Percentiles rank a stretch among this genome's conserved stretches.
These are phyloP conservation scores for Eucidaris tribuloides DNA, from an alignment of 35 echinoderm and acorn worm species.

Conservation along the genomic window DNA sequence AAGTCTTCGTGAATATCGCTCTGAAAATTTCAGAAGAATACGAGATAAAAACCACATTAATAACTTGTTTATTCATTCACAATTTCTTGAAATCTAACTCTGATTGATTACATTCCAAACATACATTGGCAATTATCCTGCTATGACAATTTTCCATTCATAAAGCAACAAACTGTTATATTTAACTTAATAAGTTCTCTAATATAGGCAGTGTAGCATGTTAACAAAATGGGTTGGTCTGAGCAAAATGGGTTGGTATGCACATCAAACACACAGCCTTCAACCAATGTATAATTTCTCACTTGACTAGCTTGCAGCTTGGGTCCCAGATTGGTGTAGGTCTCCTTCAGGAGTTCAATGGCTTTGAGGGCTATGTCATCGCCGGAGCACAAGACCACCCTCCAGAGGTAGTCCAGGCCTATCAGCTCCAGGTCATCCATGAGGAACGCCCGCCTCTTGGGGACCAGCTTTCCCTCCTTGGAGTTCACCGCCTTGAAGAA, in stretches of 20 bases:
- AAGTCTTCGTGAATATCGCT: constrained; percentile 99
- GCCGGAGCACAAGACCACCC: constrained; percentile 80
- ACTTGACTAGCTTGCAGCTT: constrained; percentile 89
- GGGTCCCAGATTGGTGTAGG: constrained; percentile 97
- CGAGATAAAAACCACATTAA: too few species aligned
- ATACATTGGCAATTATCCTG: too few species aligned
- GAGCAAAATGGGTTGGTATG: too few species aligned
- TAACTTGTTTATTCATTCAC: too few species aligned
- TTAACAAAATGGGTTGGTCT: too few species aligned
- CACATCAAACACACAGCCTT: not conserved
- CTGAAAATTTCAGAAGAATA: constrained; percentile 18
- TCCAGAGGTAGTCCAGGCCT: constrained; percentile 92
- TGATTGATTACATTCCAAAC: too few species aligned
- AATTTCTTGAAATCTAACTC: not conserved
- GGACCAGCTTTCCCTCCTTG: constrained; percentile 90
- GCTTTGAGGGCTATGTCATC: constrained; percentile 90
- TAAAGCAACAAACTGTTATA: too few species aligned
- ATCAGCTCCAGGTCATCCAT: constrained; percentile 98
- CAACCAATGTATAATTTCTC: not conserved
- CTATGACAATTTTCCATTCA: too few species aligned
- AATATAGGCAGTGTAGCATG: too few species aligned
- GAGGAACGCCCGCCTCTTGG: constrained; percentile 89
- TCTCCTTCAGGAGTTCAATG: constrained; percentile 97
- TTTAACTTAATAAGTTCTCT: too few species aligned
- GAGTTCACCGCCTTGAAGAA: constrained; percentile 99